Conservation (phyloP, 2,888 invertebrate genomes). For the Brachypalpus laphriformis region DNA sequence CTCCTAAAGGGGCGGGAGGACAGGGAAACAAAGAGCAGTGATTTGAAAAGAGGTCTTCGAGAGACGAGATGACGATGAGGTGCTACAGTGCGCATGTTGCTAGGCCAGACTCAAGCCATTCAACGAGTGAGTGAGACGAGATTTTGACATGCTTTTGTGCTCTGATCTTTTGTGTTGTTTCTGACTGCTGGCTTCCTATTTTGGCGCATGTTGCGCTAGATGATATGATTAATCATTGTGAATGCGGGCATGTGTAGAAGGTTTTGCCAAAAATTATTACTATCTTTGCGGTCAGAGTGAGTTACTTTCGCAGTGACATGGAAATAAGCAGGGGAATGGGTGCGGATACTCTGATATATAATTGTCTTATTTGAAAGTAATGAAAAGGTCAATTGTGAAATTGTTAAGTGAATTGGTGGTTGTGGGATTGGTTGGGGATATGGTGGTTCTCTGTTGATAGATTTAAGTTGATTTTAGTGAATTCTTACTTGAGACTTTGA, state of each 20-base stretch:
- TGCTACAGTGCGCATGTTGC: slow-evolving; percentile 57
- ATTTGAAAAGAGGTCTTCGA: slow-evolving; percentile 59
- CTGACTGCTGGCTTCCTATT: slow-evolving; percentile 15
- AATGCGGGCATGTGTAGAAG: slow-evolving; percentile 2
- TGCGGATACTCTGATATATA: slow-evolving; percentile 3
- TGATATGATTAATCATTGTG: slow-evolving; percentile 56
- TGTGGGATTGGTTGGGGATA: too few relatives aligned
- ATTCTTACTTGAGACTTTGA: too few relatives aligned
- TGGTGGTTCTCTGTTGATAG: too few relatives aligned
- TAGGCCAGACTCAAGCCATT: slow-evolving; percentile 38
- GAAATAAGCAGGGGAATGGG: slow-evolving; percentile 12
- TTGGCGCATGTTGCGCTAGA: slow-evolving; percentile 39
- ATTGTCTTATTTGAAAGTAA: slow-evolving; percentile 2
- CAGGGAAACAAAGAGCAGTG: slow-evolving; percentile 36
- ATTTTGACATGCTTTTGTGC: slow-evolving; percentile 69
- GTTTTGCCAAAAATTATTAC: slow-evolving; percentile 34
- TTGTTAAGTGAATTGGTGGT: background rate
- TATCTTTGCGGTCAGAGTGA: slow-evolving; percentile 16
- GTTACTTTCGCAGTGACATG: slow-evolving; percentile 30
- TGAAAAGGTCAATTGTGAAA: slow-evolving; percentile 20
- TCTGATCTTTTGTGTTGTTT: slow-evolving; percentile 49
- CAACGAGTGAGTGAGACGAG: slow-evolving; percentile 48
- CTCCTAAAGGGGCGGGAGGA: background rate
- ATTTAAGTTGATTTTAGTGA: too few relatives aligned
- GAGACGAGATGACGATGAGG: slow-evolving; percentile 14